Evolutionary conservation across 30 jellyfish, hydroid and myxozoan species (phyloP).

Genomic region (Sanderia malayensis): DNA sequence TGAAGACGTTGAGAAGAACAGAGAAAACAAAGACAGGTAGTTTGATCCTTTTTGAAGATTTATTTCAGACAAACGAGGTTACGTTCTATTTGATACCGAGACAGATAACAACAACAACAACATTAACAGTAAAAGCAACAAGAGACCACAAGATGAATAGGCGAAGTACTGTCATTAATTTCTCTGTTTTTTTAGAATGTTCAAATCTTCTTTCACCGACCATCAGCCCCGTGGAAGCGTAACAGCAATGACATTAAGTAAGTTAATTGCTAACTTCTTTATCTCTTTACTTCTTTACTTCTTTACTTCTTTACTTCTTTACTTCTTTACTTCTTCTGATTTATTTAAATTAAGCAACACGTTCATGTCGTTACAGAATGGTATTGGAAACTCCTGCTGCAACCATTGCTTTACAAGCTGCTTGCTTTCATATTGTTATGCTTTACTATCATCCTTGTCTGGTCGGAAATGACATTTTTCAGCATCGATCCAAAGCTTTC

Average conservation of each 20-base stretch:
- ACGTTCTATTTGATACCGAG: no score
- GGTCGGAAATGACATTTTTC: constrained; percentile 99
- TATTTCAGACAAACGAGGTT: background rate
- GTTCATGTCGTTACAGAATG: constrained; percentile 74
- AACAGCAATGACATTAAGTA: background rate
- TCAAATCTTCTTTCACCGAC: background rate
- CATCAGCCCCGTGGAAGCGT: background rate
- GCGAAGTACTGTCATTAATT: background rate
- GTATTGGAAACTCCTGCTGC: constrained; percentile 88
- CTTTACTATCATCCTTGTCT: constrained; percentile 71
- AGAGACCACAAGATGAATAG: background rate
- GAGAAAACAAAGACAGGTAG: background rate
- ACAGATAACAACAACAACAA: background rate
- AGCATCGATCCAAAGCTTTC: constrained; percentile 89
- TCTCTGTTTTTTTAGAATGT: background rate
- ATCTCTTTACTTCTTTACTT: no score
- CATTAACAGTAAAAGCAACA: background rate
- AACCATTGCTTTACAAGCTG: constrained; percentile 65
- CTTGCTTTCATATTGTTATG: constrained; percentile 57
- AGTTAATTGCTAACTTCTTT: background rate
- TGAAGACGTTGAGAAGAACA: background rate
- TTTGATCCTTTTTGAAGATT: no score
- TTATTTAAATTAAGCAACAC: no score
- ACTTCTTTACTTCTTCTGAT: no score
- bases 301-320: no score